Base-by-base conservation (phyloP, 2,113 vertebrate species). In the Litocranius walleri region DNA sequence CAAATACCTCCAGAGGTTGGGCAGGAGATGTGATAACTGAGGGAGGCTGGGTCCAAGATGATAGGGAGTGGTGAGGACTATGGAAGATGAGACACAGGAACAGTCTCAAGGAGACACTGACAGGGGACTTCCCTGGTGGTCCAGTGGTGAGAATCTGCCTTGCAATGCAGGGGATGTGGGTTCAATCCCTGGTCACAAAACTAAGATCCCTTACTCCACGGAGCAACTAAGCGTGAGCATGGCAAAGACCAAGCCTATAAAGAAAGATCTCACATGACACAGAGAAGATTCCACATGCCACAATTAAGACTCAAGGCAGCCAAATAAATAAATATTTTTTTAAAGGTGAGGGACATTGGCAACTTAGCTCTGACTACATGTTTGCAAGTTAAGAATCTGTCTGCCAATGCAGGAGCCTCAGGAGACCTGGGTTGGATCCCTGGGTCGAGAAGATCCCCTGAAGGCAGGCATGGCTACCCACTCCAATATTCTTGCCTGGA, bases 151-250 rank as follows among this genome's bases (percentile, higher is more conserved):
- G 5, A 74, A 74, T 74, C 71, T 40, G 21, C 36, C 21, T 43
- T 74, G 71, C 21, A 40, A 40, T 40, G 23, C 71, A 74, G 71
- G 36, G 21, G 21, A 43, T 5, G 1, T 74, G 67, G 36, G 9
- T 74, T 74, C 36, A 74, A 40, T 74, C 67, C 67, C 67, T 23
- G n/a, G 36, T 25, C 36, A 74, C 11, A 74, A 40, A 43, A 43
- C 36, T 74, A 43, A 74, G 36, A 40, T 74, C 11, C 11, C 21
- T 40, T 74, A 43, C 36, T 23, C n/a, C 36, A 74, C 0, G 36
- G 19, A 74, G 67, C 67, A 74, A 40, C 71, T 74, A 74, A 43
- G 21, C 3, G 0, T 12, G 3, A 25, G 1, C 21, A 12, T 3
- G 17, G 64, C 36, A 40, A 74, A 21, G 36, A 74, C 71, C 0